phyloP scores from a whole-genome alignment of 2,888 invertebrate species.

The Itoplectis maculator region DNA sequence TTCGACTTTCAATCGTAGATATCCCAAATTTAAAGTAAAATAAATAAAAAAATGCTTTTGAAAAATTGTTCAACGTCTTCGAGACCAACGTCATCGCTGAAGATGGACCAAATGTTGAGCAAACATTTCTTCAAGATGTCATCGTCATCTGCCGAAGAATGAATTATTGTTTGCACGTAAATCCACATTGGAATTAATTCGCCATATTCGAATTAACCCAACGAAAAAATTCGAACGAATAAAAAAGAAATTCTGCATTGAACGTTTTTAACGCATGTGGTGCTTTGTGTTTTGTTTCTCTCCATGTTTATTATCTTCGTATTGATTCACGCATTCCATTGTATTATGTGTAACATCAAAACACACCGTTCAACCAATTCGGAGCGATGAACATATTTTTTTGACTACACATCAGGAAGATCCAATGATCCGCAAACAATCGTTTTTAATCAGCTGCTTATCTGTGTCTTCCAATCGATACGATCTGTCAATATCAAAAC shows the following conservation, averaged over 20 bases:
- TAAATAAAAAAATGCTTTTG: not conserved
- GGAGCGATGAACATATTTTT: not conserved
- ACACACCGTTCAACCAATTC: slow-evolving; percentile 1
- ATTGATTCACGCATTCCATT: slow-evolving; percentile 39
- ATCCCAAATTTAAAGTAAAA: not conserved
- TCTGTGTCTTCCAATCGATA: not conserved
- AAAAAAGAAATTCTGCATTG: slow-evolving; percentile 31
- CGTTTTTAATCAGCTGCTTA: not conserved
- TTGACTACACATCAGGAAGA: not conserved
- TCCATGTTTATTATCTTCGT: slow-evolving; percentile 44
- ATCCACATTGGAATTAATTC: not conserved
- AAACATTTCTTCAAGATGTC: not conserved
- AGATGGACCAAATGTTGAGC: slow-evolving; percentile 4
- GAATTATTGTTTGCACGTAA: slow-evolving; percentile 38
- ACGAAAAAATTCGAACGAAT: slow-evolving; percentile 24
- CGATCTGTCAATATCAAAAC: slow-evolving; percentile 1
- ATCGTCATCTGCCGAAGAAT: slow-evolving; percentile 11
- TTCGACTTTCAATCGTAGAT: slow-evolving; percentile 11
- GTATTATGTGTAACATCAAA: slow-evolving; percentile 6
- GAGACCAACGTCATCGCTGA: slow-evolving; percentile 4
- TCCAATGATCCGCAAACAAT: not conserved
- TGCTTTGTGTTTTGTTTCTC: slow-evolving; percentile 72
- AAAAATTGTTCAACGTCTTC: not conserved
- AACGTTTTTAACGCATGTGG: slow-evolving; percentile 71
- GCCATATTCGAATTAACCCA: slow-evolving; percentile 18